These are phyloP conservation scores for Phyllotis vaccarum DNA, from an alignment of 2,797 vertebrate genomes.

Conservation along the genomic window DNA sequence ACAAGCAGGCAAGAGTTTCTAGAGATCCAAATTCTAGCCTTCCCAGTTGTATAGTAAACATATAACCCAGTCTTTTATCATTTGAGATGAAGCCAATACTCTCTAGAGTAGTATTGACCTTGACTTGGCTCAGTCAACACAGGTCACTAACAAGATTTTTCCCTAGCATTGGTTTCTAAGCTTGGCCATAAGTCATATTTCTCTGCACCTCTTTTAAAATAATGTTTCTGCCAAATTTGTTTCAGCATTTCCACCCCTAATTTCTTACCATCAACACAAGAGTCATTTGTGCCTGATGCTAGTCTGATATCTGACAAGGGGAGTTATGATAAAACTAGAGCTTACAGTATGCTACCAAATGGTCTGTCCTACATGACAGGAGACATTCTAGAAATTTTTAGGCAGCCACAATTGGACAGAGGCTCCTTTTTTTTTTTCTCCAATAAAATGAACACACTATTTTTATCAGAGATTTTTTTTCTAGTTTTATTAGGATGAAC, in stretches of 20 bases:
- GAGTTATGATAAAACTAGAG: background rate
- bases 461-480: background rate
- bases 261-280: background rate
- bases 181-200: background rate
- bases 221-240: background rate
- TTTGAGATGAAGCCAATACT: background rate
- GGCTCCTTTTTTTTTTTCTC: background rate
- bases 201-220: background rate
- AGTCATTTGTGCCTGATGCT: background rate
- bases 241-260: background rate
- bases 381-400: background rate
- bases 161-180: background rate
- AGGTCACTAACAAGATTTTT: background rate
- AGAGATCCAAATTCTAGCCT: background rate
- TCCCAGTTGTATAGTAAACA: background rate
- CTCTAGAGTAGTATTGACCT: background rate
- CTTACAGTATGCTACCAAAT: background rate
- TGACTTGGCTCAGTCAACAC: background rate
- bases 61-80: background rate
- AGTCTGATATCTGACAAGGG: background rate
- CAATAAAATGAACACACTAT: fast-evolving
- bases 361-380: background rate
- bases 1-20: background rate
- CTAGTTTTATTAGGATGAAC: background rate
- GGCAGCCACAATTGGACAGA: background rate